Base-by-base conservation (phyloP, 35 echinoderm and acorn worm genomes). In the Amphiura filiformis region DNA sequence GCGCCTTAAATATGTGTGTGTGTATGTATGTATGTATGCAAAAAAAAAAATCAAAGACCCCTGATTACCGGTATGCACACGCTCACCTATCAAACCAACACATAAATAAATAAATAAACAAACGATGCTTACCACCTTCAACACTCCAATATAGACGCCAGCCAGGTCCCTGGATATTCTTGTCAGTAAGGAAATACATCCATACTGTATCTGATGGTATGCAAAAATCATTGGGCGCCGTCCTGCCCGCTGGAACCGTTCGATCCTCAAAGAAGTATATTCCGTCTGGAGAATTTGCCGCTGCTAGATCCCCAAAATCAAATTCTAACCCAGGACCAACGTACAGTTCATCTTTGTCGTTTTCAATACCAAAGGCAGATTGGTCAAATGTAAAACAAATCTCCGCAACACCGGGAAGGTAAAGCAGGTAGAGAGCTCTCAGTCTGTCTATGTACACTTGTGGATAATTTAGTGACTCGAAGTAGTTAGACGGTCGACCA, bases 141-240 rank as follows among this genome's bases (percentile, higher is more conserved):
- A 70, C 26, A 30, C 11, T 70, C 61, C 61, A 70, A 70, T 26
- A 70, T 30, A 70, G 61, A 70, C 61, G 61, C 15, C 15, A 70
- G 15, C 61, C 61, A 70, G 61, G 61, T 1, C 2, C 9, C 61
- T 13, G 76, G 0, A 89, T 32, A 76, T 93, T 93, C 77, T 86
- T 93, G 56, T 93, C 92, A 11, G 92, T 93, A 26, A 56, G 56
- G 82, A 93, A 93, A 52, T 89, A 93, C 75, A 93, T 81, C 92
- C 92, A 93, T 23, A 76, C 92, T 32, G 80, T 85, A 65, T 93
- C 92, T 34, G 92, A 90, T 31, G 18, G 35, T 18, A 93, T 4
- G 40, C 35, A 36, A 37, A 92, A 92, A 65, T n/a, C 39, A 26
- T 23, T 18, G 7, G 61, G 61, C 15, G 61, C 26, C 9, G 7